Base-by-base conservation (phyloP, 2,797 vertebrate species). In the Danio kyathit region DNA sequence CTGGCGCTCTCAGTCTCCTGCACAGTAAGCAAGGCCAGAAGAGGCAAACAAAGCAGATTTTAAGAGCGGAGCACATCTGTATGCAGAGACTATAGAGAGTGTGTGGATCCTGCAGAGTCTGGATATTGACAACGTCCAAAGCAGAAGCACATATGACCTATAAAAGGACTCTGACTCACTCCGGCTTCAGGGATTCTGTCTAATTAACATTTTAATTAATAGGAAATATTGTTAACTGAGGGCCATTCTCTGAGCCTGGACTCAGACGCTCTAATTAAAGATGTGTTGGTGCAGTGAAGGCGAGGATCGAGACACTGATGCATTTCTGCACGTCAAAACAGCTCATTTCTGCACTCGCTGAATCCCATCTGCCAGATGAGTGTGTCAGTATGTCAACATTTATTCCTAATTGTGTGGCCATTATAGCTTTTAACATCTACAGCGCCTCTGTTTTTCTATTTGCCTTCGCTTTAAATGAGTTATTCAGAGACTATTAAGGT, bases 131-230 rank as follows among this genome's bases (percentile, higher is more conserved):
- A 71, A 76, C 65, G 84, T 89, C 89, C 89, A 90, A 61, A 63
- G 81, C 90, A 84, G 74, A 84, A 87, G 80, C 82, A 73, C 49
- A 77, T 85, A 65, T 76, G 88, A 89, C 90, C 88, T 66, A 29
- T 88, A 87, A 88, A 82, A 88, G 82, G 46, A 82, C 83, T 84
- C 69, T 70, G 49, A 87, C 79, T 89, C 84, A 74, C 57, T 81
- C 75, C 88, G 80, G 86, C 90, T 88, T 85, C 81, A 84, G 85
- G 89, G 87, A 87, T 86, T 79, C 80, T 87, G 84, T 89, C 89
- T 92, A 91, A 94, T 94, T 93, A 92, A 90, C 91, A 93, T 93
- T 93, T 93, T 92, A 93, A 94, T 93, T 92, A 93, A 92, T 83
- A 91, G 69, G 85, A 90, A 91, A 90, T 91, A 90, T 90, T 91